Evolutionary conservation across 2,797 vertebrate genomes (phyloP).

Genomic region (Fringilla coelebs): DNA sequence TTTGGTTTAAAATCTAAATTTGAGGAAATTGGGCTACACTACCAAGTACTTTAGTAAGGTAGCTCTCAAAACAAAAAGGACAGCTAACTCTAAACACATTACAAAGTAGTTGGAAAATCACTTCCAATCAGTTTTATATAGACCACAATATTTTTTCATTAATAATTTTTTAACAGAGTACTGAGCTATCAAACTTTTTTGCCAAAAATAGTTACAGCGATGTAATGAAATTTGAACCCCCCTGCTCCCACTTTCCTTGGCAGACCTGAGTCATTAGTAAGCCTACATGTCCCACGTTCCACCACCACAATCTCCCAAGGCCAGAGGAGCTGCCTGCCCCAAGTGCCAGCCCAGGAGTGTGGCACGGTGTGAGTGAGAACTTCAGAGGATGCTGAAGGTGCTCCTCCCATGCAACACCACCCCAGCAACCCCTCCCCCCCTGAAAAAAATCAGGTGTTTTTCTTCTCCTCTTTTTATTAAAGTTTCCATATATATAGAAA

Average conservation of each 20-base stretch:
- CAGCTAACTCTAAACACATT: not conserved
- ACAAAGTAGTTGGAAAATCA: not conserved
- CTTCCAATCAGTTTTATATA: not conserved
- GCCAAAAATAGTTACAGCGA: not conserved
- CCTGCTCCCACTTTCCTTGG: not conserved
- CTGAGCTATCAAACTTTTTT: not conserved
- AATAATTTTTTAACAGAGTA: not conserved
- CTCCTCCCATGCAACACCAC: not conserved
- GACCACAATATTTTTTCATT: not conserved
- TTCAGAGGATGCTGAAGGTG: not conserved
- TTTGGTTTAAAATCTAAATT: not conserved
- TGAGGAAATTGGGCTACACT: not conserved
- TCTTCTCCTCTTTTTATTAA: not conserved
- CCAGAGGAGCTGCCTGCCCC: not conserved
- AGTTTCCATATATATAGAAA: not conserved
- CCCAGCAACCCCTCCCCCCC: not conserved
- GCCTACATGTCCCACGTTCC: accelerated
- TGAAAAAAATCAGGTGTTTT: not conserved
- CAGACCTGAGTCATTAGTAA: not conserved
- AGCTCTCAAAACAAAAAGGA: not conserved
- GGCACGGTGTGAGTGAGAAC: not conserved
- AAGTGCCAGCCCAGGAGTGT: accelerated
- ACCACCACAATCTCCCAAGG: not conserved
- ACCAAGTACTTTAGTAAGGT: not conserved
- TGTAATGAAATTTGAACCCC: not conserved